Conservation (phyloP, 2,888 invertebrate genomes). For the Caenorhabditis becei region DNA sequence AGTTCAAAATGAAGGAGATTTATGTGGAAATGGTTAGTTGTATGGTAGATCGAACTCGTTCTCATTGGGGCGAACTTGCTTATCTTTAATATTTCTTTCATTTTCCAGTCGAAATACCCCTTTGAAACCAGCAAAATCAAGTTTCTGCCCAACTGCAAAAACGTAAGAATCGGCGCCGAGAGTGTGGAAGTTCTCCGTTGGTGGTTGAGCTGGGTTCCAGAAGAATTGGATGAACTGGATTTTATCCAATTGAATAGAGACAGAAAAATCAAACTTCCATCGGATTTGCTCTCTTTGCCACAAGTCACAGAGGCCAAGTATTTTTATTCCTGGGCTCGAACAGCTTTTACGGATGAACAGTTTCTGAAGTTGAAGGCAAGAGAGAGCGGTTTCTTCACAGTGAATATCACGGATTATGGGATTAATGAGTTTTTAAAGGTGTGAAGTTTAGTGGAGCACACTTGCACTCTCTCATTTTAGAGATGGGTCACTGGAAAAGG, state of each 20-base stretch:
- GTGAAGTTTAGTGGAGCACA: background rate
- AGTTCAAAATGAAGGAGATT: constrained; percentile 3
- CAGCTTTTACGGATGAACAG: constrained; percentile 19
- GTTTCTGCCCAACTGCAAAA: constrained; percentile 1
- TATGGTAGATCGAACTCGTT: too few relatives aligned
- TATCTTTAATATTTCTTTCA: too few relatives aligned
- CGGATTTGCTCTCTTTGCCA: constrained; percentile 4
- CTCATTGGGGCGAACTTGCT: too few relatives aligned
- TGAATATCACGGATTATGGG: constrained; percentile 6
- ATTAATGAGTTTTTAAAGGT: constrained; percentile 7
- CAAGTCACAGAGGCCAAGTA: background rate
- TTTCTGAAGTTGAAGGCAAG: constrained; percentile 7
- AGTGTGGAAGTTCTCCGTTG: background rate
- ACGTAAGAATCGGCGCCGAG: background rate
- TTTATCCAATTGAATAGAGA: background rate
- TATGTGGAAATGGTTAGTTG: background rate
- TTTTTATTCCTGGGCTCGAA: background rate
- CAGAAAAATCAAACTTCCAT: background rate
- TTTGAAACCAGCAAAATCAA: constrained; percentile 2
- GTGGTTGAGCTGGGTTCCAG: constrained; percentile 14
- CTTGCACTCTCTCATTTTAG: constrained; percentile 4
- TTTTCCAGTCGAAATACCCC: background rate
- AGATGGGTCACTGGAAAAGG: background rate
- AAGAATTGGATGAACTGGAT: background rate
- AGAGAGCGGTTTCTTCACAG: background rate